Conservation (phyloP, 2,888 invertebrate genomes). For the Drosophila phalerata region DNA sequence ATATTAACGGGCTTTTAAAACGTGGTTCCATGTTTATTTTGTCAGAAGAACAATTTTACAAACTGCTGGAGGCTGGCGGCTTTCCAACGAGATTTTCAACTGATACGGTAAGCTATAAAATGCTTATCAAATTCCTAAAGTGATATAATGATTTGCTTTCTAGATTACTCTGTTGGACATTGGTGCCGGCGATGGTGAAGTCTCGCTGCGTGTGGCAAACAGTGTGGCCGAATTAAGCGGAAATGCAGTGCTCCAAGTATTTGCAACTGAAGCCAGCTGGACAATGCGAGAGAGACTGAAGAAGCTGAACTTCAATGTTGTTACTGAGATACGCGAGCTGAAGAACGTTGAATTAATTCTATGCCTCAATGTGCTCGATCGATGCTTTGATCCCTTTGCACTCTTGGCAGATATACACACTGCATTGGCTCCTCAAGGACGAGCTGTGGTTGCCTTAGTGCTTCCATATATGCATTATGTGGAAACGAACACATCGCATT, state of each 20-base stretch:
- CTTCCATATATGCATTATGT: conserved; percentile 98
- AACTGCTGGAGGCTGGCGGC: conserved; percentile 81
- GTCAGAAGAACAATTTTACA: conserved; percentile 92
- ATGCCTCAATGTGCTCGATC: conserved; percentile 97
- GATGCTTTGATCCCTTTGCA: conserved; percentile 94
- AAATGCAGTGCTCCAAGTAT: conserved; percentile 88
- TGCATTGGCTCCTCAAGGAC: conserved; percentile 90
- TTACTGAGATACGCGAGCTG: conserved; percentile 82
- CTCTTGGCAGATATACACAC: conserved; percentile 91
- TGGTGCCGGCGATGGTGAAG: conserved; percentile 98
- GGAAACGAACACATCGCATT: conserved; percentile 92
- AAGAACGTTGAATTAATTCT: conserved; percentile 83
- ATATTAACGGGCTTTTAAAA: conserved; percentile 96
- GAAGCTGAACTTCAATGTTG: conserved; percentile 86
- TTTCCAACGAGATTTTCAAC: conserved; percentile 61
- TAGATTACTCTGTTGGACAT: conserved; percentile 90
- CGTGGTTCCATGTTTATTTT: conserved; percentile 99
- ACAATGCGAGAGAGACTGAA: conserved; percentile 94
- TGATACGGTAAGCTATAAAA: conserved; percentile 62
- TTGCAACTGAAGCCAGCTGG: conserved; percentile 96
- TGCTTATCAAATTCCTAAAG: background rate
- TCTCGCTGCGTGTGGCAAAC: conserved; percentile 92
- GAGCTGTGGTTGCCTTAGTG: conserved; percentile 94
- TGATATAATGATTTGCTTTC: background rate
- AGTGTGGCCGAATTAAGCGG: conserved; percentile 75